phyloP scores from a whole-genome alignment of 2,113 vertebrate species.

The Pelvicachromis taeniatus region DNA sequence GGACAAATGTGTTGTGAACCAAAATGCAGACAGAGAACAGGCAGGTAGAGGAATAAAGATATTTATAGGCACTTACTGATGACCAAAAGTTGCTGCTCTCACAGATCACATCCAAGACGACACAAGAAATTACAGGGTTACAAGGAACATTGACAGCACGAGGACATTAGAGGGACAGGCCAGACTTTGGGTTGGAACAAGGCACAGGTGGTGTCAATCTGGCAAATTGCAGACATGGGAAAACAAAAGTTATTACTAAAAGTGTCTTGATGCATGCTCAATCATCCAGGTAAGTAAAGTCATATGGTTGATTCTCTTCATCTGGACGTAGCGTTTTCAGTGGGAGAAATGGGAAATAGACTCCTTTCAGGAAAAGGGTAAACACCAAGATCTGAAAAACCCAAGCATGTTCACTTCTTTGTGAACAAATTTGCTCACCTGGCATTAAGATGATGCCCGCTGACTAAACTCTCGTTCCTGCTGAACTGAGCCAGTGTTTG shows the following conservation, averaged over 20 bases:
- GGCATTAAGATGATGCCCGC: constrained; percentile 38
- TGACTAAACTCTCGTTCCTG: constrained; percentile 97
- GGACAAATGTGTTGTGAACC: background rate
- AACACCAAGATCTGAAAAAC: background rate
- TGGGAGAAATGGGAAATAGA: too few species aligned
- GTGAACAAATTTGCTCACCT: background rate
- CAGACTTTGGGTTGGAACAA: background rate
- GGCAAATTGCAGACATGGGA: background rate
- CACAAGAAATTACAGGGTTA: too few species aligned
- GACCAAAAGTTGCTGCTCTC: background rate
- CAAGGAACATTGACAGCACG: too few species aligned
- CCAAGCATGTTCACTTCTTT: background rate
- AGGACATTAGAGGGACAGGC: background rate
- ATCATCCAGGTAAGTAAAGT: too few species aligned
- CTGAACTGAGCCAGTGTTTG: constrained; percentile 97
- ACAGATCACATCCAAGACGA: background rate
- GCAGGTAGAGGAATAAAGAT: background rate
- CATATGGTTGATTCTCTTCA: too few species aligned
- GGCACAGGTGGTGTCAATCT: background rate
- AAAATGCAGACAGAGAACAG: background rate
- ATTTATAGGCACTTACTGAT: background rate
- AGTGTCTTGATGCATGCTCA: too few species aligned
- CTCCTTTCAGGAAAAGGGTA: background rate
- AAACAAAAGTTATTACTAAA: background rate
- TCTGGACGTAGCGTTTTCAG: too few species aligned